Evolutionary conservation across 1,140 invertebrate genomes (phyloP).

Genomic region (Psilanteris sp.): DNA sequence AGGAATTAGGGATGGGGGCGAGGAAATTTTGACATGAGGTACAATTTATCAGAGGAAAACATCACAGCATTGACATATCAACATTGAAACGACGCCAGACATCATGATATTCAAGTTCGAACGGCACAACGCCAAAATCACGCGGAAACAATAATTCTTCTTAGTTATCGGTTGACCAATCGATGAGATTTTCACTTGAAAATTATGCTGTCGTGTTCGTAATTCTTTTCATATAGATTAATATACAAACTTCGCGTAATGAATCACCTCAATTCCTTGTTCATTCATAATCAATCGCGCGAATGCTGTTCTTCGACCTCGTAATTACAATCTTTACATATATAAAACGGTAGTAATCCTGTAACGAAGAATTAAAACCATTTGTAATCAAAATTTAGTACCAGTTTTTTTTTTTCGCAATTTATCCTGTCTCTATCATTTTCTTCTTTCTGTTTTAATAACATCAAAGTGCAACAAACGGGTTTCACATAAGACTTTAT

Average conservation of each 20-base stretch:
- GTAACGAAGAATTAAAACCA: constrained; percentile 29
- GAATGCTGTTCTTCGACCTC: constrained; percentile 18
- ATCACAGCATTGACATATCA: constrained; percentile 79
- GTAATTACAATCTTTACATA: constrained; percentile 51
- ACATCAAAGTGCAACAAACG: constrained; percentile 20
- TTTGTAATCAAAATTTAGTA: constrained; percentile 30
- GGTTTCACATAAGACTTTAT: background rate
- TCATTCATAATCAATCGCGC: constrained; percentile 39
- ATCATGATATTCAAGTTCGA: constrained; percentile 53
- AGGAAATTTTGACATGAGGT: constrained; percentile 39
- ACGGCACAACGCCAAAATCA: background rate
- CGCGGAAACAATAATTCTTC: background rate
- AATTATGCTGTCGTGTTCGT: constrained; percentile 64
- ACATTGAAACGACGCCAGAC: constrained; percentile 71
- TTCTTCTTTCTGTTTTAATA: constrained; percentile 7
- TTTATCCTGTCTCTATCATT: constrained; percentile 14
- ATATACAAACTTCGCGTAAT: constrained; percentile 72
- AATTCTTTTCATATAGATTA: constrained; percentile 73
- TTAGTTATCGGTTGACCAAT: background rate
- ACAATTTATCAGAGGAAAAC: constrained; percentile 75
- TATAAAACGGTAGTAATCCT: constrained; percentile 37
- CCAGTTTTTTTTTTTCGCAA: constrained; percentile 37
- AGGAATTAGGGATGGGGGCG: constrained; percentile 22
- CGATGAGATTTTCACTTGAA: constrained; percentile 29
- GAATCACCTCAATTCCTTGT: constrained; percentile 70